Percentiles rank a stretch among this genome's conserved stretches.
These are phyloP conservation scores for Lontra canadensis DNA, from an alignment of 2,113 vertebrate genomes.

Conservation along the genomic window DNA sequence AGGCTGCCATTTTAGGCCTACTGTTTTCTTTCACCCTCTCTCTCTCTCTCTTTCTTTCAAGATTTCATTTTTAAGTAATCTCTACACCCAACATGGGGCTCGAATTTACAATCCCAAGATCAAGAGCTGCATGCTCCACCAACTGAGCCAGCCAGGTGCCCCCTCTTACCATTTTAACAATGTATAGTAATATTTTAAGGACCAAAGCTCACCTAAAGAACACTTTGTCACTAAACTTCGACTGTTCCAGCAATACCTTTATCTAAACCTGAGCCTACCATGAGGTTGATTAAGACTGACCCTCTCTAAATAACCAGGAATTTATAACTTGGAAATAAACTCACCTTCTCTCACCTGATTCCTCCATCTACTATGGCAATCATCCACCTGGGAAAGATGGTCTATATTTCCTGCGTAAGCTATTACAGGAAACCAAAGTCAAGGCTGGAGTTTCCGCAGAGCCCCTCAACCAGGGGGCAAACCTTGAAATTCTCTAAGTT, in stretches of 20 bases:
- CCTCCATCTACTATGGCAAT: background rate
- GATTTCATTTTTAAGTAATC: background rate
- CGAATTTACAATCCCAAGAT: background rate
- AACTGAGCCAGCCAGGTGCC: background rate
- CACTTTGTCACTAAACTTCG: background rate
- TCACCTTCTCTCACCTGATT: background rate
- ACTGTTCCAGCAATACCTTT: background rate
- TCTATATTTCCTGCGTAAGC: background rate
- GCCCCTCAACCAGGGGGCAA: background rate
- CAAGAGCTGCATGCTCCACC: background rate
- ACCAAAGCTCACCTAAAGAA: slow-evolving; percentile 13
- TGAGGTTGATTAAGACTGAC: background rate
- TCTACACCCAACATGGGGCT: background rate
- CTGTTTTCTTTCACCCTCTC: background rate
- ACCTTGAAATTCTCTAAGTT: background rate
- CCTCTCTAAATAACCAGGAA: background rate
- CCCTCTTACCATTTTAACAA: background rate
- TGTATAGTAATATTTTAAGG: background rate
- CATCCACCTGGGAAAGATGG: background rate
- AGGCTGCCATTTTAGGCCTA: background rate
- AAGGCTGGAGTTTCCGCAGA: background rate
- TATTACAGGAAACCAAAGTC: background rate
- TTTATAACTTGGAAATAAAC: background rate
- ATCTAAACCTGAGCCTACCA: background rate
- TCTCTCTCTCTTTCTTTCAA: background rate